These are phyloP conservation scores for Euwallacea fornicatus DNA, from an alignment of 1,140 invertebrate species.

Conservation along the genomic window DNA sequence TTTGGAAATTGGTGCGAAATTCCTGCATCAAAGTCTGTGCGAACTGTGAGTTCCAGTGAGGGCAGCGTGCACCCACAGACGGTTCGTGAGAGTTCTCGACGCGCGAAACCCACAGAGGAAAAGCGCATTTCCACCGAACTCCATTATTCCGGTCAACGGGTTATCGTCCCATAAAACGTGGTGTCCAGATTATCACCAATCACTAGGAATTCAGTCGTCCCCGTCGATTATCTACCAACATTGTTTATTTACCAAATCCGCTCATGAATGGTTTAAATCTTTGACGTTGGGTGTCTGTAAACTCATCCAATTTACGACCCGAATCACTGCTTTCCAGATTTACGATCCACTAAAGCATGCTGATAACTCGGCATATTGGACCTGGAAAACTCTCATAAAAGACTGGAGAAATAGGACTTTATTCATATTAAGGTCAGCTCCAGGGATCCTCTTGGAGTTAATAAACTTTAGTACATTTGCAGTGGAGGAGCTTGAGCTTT, in stretches of 20 bases:
- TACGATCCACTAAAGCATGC: conserved; percentile 4
- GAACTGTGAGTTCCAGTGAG: no score
- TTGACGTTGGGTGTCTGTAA: background rate
- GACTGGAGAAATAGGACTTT: background rate
- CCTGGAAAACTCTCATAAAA: conserved; percentile 7
- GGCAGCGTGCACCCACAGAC: no score
- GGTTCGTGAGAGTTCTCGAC: no score
- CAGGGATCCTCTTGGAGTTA: background rate
- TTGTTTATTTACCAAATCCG: background rate
- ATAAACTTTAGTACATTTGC: background rate
- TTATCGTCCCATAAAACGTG: no score
- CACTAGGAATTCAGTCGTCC: no score
- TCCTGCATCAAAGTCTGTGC: no score
- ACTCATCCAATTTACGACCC: conserved; percentile 1
- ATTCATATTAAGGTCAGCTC: conserved; percentile 3
- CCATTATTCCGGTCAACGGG: no score
- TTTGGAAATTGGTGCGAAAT: no score
- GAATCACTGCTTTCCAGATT: conserved; percentile 9
- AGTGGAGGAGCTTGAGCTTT: background rate
- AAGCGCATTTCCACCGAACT: no score
- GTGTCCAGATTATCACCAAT: no score
- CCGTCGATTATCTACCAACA: no score
- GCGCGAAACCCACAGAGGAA: no score
- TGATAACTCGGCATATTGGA: conserved; percentile 9
- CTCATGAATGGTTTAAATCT: background rate